Conservation (phyloP, 1,140 invertebrate species). For the Radopholus similis region DNA sequence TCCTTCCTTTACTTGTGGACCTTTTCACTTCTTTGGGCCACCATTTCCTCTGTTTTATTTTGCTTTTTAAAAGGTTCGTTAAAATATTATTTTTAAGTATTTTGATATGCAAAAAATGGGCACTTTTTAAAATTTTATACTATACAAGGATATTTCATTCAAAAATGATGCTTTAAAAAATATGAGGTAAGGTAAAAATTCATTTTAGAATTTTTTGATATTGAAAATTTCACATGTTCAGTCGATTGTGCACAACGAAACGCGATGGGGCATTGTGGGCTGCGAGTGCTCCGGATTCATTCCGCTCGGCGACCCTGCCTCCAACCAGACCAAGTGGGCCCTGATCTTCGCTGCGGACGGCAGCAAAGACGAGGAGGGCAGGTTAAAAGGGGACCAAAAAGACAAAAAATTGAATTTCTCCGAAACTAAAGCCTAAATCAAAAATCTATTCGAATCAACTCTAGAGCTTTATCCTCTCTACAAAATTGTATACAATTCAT, state of each 20-base stretch:
- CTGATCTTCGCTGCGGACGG: neutral
- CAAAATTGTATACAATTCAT: neutral
- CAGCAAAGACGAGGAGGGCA: slow-evolving; percentile 6
- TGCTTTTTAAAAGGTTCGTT: too few relatives aligned
- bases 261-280: neutral
- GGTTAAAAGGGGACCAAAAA: too few relatives aligned
- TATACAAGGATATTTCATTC: neutral
- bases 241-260: slow-evolving; percentile 5
- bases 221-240: too few relatives aligned
- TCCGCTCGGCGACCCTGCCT: neutral
- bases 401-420: too few relatives aligned
- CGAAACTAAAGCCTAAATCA: too few relatives aligned
- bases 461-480: neutral
- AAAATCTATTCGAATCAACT: neutral
- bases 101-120: too few relatives aligned
- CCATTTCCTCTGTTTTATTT: too few relatives aligned
- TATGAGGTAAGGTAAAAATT: too few relatives aligned
- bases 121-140: neutral
- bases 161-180: neutral
- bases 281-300: slow-evolving; percentile 7
- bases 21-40: too few relatives aligned
- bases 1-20: too few relatives aligned
- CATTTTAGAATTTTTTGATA: too few relatives aligned
- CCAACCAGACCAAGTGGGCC: neutral
- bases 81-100: too few relatives aligned